A percentile compares a stretch with the other conserved stretches of the same genome.
phyloP scores from a whole-genome alignment of 2,888 invertebrate genomes.

The Rambutsinella grinnellia region DNA sequence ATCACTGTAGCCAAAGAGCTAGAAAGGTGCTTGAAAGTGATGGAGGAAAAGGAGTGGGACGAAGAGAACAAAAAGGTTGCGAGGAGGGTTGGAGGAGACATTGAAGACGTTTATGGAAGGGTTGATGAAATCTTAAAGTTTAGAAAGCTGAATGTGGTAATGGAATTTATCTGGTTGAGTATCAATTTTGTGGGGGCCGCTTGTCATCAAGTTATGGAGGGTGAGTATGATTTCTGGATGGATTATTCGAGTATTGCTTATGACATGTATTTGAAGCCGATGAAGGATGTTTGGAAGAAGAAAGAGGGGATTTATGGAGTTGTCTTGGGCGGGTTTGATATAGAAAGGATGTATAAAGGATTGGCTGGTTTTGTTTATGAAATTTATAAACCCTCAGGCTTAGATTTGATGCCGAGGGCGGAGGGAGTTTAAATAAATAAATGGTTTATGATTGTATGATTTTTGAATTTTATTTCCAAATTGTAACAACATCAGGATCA shows the following conservation, averaged over 20 bases:
- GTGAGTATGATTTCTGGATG: constrained; percentile 40
- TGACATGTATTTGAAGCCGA: constrained; percentile 34
- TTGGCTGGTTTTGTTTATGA: constrained; percentile 10
- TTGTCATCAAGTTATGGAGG: constrained; percentile 23
- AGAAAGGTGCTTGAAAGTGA: no score
- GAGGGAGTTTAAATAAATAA: not conserved
- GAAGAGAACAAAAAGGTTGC: no score
- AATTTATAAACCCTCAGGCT: not conserved
- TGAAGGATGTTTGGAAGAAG: constrained; percentile 27
- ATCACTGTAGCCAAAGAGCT: no score
- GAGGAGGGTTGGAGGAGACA: no score
- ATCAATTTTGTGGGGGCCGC: constrained; percentile 31
- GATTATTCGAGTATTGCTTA: constrained; percentile 35
- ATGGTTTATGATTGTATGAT: not conserved
- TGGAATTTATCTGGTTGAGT: constrained; percentile 31
- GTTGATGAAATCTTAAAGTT: no score
- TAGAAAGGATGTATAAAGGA: not conserved
- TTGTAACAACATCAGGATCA: constrained; percentile 84
- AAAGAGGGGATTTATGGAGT: constrained; percentile 6
- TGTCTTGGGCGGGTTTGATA: constrained; percentile 9
- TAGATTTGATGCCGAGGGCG: constrained; percentile 11
- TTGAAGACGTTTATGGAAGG: no score
- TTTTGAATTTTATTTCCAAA: constrained; percentile 78
- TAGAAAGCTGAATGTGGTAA: constrained; percentile 7
- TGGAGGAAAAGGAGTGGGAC: no score